Evolutionary conservation across 2,797 vertebrate species (phyloP).

Genomic region (Brachyrhaphis roseni): DNA sequence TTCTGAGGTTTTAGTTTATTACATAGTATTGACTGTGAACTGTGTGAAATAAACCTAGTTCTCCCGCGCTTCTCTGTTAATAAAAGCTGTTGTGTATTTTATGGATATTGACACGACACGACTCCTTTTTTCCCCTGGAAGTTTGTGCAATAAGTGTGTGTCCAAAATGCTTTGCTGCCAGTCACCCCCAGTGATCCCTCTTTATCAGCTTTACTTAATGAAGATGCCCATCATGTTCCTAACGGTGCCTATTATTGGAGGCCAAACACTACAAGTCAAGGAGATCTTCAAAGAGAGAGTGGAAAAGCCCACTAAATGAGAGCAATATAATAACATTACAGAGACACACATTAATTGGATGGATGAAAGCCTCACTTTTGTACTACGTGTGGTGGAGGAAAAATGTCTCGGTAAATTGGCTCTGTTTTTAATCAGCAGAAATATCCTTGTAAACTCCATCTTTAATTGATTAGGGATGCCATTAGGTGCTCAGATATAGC

Average conservation of each 20-base stretch:
- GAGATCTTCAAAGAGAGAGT: conserved; percentile 27
- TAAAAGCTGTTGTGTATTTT: conserved; percentile 1
- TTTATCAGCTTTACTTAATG: conserved; percentile 59
- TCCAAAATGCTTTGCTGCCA: conserved; percentile 19
- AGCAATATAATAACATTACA: conserved; percentile 44
- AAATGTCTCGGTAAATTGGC: conserved; percentile 60
- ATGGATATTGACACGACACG: neutral
- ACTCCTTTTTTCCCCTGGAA: conserved; percentile 11
- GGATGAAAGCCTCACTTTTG: conserved; percentile 49
- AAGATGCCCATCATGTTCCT: conserved; percentile 60
- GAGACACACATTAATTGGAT: conserved; percentile 50
- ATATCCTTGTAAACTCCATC: conserved; percentile 59
- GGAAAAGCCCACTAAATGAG: conserved; percentile 42
- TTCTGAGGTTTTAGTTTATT: conserved; percentile 22
- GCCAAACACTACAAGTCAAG: conserved; percentile 23
- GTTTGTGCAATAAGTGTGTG: conserved; percentile 1
- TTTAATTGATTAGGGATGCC: conserved; percentile 72
- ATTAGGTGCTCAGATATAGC: conserved; percentile 56
- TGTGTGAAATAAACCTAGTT: conserved; percentile 25
- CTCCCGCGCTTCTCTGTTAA: conserved; percentile 2
- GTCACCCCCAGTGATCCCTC: conserved; percentile 44
- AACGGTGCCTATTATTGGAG: conserved; percentile 30
- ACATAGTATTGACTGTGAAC: conserved; percentile 22
- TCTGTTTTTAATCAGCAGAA: conserved; percentile 67
- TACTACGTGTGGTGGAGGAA: conserved; percentile 47